Conservation (phyloP, 2,113 vertebrate genomes). For the Thryonomys swinderianus region DNA sequence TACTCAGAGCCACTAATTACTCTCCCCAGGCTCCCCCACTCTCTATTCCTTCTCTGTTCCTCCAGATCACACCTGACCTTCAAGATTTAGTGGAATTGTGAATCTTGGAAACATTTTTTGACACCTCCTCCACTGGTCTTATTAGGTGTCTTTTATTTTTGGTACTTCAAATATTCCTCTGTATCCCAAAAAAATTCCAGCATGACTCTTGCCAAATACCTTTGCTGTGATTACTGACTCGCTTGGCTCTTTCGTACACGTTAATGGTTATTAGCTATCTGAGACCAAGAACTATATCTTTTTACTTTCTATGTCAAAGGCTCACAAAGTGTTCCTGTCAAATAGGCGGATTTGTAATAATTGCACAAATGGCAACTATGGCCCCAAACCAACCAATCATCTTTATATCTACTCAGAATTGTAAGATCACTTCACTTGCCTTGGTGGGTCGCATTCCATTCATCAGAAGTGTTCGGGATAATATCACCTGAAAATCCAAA, state of each 20-base stretch:
- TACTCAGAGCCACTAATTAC: background rate
- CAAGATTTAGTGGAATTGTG: background rate
- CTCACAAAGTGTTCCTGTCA: background rate
- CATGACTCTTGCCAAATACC: background rate
- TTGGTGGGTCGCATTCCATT: background rate
- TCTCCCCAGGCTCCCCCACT: background rate
- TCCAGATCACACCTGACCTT: background rate
- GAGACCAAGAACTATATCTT: background rate
- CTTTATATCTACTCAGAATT: background rate
- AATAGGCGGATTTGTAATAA: background rate
- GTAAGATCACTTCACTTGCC: background rate
- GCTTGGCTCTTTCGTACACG: background rate
- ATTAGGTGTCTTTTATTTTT: background rate
- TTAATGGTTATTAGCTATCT: background rate
- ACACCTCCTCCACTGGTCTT: background rate
- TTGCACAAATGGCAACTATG: background rate
- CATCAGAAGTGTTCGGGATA: background rate
- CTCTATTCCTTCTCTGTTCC: background rate
- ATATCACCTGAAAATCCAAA: background rate
- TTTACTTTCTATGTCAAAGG: background rate
- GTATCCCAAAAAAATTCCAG: background rate
- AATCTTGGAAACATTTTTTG: conserved; percentile 10
- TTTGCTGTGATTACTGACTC: background rate
- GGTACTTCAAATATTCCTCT: background rate
- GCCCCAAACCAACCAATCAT: background rate